Conservation (phyloP, 2,888 invertebrate genomes). For the Gastrophysa polygoni region DNA sequence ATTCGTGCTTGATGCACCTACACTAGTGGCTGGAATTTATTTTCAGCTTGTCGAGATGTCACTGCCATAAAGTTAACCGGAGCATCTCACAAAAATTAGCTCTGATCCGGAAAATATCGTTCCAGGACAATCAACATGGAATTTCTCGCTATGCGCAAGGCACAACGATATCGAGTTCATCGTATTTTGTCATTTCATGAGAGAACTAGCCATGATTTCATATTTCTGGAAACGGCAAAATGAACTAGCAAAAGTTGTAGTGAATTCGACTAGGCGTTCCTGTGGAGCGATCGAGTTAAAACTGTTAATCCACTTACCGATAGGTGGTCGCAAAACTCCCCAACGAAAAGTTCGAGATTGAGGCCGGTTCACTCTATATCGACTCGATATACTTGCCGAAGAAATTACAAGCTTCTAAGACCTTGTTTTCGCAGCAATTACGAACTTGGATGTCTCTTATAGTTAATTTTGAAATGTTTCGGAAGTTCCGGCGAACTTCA, state of each 20-base stretch:
- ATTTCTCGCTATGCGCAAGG: too few relatives aligned
- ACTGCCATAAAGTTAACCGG: constrained; percentile 34
- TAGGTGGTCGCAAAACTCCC: constrained; percentile 20
- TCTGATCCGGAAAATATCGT: too few relatives aligned
- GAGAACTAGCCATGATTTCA: too few relatives aligned
- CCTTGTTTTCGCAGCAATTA: constrained; percentile 39
- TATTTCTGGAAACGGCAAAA: too few relatives aligned
- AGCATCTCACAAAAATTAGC: too few relatives aligned
- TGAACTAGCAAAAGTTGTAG: too few relatives aligned
- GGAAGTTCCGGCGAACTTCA: constrained; percentile 4
- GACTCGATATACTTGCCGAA: constrained; percentile 33
- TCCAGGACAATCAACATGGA: neutral
- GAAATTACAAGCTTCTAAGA: constrained; percentile 35
- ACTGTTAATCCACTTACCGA: constrained; percentile 23
- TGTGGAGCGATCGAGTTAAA: too few relatives aligned
- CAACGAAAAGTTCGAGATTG: constrained; percentile 34
- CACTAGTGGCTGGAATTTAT: constrained; percentile 30
- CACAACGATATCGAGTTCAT: too few relatives aligned
- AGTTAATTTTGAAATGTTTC: constrained; percentile 25
- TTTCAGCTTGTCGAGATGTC: constrained; percentile 40
- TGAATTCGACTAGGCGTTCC: too few relatives aligned
- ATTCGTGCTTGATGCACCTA: constrained; percentile 8
- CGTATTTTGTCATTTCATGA: too few relatives aligned
- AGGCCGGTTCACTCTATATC: constrained; percentile 25
- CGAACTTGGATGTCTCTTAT: constrained; percentile 36